Percentiles rank a stretch among this genome's conserved stretches.
Conservation (phyloP, 2,113 vertebrate genomes). For the Muscicapa adusta region DNA sequence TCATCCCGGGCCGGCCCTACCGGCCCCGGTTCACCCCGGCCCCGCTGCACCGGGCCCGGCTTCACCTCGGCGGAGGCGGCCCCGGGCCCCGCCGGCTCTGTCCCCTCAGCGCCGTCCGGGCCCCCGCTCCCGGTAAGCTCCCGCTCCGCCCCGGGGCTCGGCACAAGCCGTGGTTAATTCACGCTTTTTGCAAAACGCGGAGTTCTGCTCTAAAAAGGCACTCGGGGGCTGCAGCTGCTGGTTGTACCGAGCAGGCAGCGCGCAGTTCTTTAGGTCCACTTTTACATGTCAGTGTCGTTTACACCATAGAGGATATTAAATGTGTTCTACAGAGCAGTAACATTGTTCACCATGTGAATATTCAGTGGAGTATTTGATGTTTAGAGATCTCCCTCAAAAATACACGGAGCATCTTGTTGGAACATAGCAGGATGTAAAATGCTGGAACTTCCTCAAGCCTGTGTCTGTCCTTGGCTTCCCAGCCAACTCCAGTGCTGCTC, state of each 20-base stretch:
- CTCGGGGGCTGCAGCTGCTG: fast-evolving
- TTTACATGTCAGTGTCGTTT: fast-evolving
- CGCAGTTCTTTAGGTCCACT: fast-evolving
- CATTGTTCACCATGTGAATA: fast-evolving
- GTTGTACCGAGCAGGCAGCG: too few species aligned
- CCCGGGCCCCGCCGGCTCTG: background rate
- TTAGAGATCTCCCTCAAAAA: background rate
- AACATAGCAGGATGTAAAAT: fast-evolving
- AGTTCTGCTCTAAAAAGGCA: fast-evolving
- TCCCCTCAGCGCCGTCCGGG: background rate
- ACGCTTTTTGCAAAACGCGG: fast-evolving
- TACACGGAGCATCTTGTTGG: fast-evolving
- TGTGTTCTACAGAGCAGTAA: fast-evolving
- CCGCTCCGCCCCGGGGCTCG: background rate
- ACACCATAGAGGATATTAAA: fast-evolving
- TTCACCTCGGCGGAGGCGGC: background rate
- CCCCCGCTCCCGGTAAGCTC: background rate
- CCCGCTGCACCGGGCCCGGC: background rate
- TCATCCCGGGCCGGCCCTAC: too few species aligned
- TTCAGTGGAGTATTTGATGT: fast-evolving
- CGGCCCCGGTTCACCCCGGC: too few species aligned
- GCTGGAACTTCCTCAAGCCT: background rate
- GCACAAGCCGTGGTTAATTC: background rate
- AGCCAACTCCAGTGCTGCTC: background rate
- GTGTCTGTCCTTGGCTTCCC: background rate